Conservation (phyloP, 2,888 invertebrate genomes). For the Argyresthia goedartella region DNA sequence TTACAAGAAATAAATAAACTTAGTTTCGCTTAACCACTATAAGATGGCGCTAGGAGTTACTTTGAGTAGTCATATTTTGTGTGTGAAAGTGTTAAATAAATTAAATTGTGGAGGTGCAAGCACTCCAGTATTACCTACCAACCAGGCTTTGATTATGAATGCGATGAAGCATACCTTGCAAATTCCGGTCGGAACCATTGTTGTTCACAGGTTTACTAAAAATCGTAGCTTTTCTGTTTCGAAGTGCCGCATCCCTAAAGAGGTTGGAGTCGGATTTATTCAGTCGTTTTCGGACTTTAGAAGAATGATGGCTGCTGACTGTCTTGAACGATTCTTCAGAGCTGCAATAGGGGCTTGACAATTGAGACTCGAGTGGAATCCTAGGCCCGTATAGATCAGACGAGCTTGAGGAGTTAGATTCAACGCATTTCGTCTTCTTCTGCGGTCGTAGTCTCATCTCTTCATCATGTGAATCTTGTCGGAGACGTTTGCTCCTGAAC, state of each 20-base stretch:
- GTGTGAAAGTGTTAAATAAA: too few species aligned
- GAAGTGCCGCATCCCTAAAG: slow-evolving; percentile 43
- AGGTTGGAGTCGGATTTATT: slow-evolving; percentile 47
- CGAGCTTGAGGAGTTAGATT: slow-evolving; percentile 19
- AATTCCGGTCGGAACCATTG: too few species aligned
- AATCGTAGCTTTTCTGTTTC: slow-evolving; percentile 9
- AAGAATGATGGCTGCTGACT: slow-evolving; percentile 43
- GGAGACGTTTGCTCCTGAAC: slow-evolving; percentile 34
- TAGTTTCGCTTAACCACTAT: too few species aligned
- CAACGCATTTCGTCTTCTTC: slow-evolving; percentile 46
- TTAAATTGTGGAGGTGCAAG: too few species aligned
- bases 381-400: too few species aligned
- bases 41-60: too few species aligned
- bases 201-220: background rate
- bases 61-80: too few species aligned
- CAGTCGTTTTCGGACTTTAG: slow-evolving; percentile 46
- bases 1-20: too few species aligned
- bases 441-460: slow-evolving; percentile 28
- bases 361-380: too few species aligned
- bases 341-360: slow-evolving; percentile 10
- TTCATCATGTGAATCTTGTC: slow-evolving; percentile 38
- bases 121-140: too few species aligned
- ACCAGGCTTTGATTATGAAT: too few species aligned
- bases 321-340: slow-evolving; percentile 57
- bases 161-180: too few species aligned